phyloP scores from a whole-genome alignment of 2,888 invertebrate species.

The Eristalinus sepulchralis region DNA sequence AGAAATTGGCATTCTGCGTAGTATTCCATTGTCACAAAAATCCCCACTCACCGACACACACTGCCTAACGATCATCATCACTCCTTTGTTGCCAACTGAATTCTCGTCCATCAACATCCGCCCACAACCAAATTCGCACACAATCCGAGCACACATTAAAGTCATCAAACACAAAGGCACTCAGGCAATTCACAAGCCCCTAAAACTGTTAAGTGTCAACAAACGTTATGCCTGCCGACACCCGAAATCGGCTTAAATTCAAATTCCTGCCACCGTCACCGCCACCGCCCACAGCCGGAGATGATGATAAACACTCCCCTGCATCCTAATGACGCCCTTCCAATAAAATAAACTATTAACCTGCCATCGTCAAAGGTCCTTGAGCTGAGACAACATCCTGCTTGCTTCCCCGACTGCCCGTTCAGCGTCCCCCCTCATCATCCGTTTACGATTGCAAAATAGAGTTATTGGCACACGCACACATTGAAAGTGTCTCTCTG shows the following conservation, averaged over 20 bases:
- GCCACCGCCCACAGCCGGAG: not conserved
- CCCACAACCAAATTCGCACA: not conserved
- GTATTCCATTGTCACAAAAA: too few species aligned
- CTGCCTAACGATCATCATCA: too few species aligned
- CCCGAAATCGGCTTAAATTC: not conserved
- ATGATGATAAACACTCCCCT: conserved; percentile 1
- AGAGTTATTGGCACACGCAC: conserved; percentile 55
- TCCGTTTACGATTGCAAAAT: conserved; percentile 39
- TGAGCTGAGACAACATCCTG: conserved; percentile 31
- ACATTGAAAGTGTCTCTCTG: conserved; percentile 23
- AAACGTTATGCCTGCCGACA: not conserved
- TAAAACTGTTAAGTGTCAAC: not conserved
- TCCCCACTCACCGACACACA: too few species aligned
- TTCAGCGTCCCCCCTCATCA: conserved; percentile 15
- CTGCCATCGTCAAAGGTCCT: conserved; percentile 34
- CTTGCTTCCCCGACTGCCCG: not conserved
- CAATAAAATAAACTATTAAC: conserved; percentile 50
- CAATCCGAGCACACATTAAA: not conserved
- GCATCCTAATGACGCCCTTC: conserved; percentile 16
- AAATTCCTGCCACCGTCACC: not conserved
- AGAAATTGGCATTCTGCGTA: too few species aligned
- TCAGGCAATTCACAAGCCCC: not conserved
- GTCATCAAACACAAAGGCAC: not conserved
- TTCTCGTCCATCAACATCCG: not conserved
- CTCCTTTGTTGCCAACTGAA: not conserved